Evolutionary conservation across 2,113 vertebrate species (phyloP).

Genomic region (Cromileptes altivelis): DNA sequence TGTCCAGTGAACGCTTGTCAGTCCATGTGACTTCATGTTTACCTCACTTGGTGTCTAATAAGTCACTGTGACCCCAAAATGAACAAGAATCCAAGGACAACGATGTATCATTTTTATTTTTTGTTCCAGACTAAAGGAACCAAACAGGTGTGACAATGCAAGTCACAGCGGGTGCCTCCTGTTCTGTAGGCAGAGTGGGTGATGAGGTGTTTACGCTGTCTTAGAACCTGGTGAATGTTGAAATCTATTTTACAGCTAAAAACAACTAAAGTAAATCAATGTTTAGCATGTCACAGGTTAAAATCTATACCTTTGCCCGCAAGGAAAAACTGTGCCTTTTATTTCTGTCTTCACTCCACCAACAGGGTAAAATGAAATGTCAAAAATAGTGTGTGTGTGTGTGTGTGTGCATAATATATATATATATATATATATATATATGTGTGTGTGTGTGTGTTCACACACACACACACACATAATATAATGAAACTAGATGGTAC

Average conservation of each 20-base stretch:
- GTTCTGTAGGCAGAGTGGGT: neutral
- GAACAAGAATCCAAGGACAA: slow-evolving; percentile 21
- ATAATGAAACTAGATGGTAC: too few species aligned
- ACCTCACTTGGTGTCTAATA: slow-evolving; percentile 17
- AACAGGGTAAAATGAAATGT: neutral
- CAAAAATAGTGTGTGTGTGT: neutral
- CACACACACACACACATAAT: too few species aligned
- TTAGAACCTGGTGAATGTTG: neutral
- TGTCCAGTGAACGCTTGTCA: slow-evolving; percentile 16
- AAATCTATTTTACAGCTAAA: neutral
- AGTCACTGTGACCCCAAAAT: slow-evolving; percentile 23
- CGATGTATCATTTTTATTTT: neutral
- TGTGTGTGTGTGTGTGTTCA: too few species aligned
- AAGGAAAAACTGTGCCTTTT: neutral
- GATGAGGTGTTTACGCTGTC: neutral
- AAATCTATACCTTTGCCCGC: neutral
- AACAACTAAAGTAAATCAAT: neutral
- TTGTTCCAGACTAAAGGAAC: slow-evolving; percentile 18
- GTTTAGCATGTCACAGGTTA: neutral
- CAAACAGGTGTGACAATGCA: neutral
- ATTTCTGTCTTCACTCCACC: neutral
- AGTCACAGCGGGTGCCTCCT: neutral
- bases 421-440: too few species aligned
- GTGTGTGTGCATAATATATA: too few species aligned
- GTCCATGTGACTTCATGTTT: slow-evolving; percentile 15